Percentiles rank a stretch among this genome's conserved stretches.
Evolutionary conservation across 2,113 vertebrate species (phyloP).

Genomic region (Poecilia latipinna): DNA sequence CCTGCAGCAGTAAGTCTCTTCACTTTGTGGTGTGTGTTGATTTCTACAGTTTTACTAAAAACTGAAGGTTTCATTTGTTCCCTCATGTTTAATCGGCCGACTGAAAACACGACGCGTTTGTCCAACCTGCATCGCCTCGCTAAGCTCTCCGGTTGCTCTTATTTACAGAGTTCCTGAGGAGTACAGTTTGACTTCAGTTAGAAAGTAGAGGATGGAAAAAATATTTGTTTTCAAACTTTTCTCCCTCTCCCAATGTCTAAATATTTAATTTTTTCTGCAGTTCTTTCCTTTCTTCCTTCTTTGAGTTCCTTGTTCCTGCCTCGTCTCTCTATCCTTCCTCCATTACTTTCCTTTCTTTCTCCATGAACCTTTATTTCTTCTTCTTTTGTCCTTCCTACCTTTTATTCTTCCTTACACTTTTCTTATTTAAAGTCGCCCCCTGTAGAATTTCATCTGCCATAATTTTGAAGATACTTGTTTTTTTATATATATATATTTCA

Average conservation of each 20-base stretch:
- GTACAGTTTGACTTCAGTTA: background rate
- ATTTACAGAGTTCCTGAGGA: background rate
- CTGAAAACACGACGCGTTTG: background rate
- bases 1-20: slow-evolving; percentile 27
- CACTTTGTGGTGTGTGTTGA: slow-evolving; percentile 12
- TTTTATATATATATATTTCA: no score
- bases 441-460: no score
- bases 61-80: slow-evolving; percentile 14
- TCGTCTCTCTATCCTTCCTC: background rate
- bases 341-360: background rate
- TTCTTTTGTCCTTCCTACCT: no score
- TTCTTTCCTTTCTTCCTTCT: background rate
- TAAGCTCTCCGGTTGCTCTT: background rate
- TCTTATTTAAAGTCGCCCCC: no score
- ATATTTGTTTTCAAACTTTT: background rate
- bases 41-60: slow-evolving; percentile 26
- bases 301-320: background rate
- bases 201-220: background rate
- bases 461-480: no score
- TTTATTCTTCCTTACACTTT: no score
- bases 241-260: background rate
- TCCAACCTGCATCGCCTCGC: background rate
- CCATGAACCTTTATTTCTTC: no score
- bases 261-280: background rate
- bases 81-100: slow-evolving; percentile 14